Conservation (phyloP, 2,113 vertebrate genomes). For the Pelodiscus sinensis region DNA sequence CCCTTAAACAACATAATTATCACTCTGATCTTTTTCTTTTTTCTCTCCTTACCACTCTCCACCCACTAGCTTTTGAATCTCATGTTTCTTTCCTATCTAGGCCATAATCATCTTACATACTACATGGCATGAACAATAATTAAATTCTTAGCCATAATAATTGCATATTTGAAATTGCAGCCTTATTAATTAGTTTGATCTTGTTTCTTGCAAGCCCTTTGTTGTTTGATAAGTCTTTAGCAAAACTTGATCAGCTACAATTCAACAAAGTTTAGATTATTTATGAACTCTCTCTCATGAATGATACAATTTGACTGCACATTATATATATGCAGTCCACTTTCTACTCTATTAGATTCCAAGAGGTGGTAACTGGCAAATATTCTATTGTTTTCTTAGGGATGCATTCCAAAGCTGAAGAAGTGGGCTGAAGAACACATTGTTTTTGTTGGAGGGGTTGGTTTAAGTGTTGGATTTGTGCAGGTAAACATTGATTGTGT, state of each 20-base stretch:
- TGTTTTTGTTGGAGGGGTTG: neutral
- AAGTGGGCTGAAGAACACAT: slow-evolving; percentile 14
- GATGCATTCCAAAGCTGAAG: slow-evolving; percentile 12
- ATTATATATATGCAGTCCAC: neutral
- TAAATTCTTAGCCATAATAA: neutral
- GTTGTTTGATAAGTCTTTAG: neutral
- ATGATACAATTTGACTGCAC: neutral
- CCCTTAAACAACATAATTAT: neutral
- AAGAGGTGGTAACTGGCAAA: neutral
- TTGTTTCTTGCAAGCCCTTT: neutral
- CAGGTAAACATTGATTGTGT: slow-evolving; percentile 12
- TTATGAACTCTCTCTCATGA: neutral
- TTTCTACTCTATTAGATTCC: neutral
- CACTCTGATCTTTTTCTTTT: neutral
- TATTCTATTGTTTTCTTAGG: neutral
- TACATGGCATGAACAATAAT: neutral
- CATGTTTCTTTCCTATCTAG: neutral
- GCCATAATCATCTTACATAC: neutral
- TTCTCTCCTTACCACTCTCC: no score
- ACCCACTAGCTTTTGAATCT: neutral
- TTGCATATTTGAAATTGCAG: neutral
- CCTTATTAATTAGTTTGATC: neutral
- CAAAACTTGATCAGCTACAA: neutral
- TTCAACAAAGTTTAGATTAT: neutral
- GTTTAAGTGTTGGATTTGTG: neutral